These are phyloP conservation scores for Tinea trinotella DNA, from an alignment of 2,888 invertebrate genomes.

Conservation along the genomic window DNA sequence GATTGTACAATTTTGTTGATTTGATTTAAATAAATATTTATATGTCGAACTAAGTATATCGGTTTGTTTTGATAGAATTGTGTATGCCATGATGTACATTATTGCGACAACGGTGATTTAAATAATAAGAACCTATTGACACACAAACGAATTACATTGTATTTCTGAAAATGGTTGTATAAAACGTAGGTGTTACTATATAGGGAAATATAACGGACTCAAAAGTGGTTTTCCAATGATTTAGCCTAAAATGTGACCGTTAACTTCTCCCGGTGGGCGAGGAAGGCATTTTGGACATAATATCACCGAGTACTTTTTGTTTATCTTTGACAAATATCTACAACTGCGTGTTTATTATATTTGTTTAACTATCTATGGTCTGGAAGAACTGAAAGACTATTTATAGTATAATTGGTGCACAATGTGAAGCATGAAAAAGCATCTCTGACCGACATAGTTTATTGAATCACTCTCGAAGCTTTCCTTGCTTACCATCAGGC, in stretches of 20 bases:
- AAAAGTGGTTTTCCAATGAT: constrained; percentile 51
- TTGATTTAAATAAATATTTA: neutral
- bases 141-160: neutral
- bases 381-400: no score
- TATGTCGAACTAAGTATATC: no score
- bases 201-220: constrained; percentile 40
- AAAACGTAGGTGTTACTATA: constrained; percentile 35
- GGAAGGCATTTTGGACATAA: constrained; percentile 16
- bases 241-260: constrained; percentile 43
- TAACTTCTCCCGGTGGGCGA: constrained; percentile 35
- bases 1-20: no score
- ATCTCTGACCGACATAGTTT: no score
- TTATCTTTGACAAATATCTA: neutral
- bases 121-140: constrained; percentile 7
- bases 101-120: no score
- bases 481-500: no score
- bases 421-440: no score
- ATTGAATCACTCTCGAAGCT: no score
- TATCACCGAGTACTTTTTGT: neutral
- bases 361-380: no score
- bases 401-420: no score
- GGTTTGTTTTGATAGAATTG: no score
- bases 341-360: neutral
- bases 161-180: neutral
- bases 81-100: no score